A percentile compares a stretch with the other conserved stretches of the same genome.
Conservation (phyloP, 1,140 invertebrate genomes). For the Melipona quadrifasciata region DNA sequence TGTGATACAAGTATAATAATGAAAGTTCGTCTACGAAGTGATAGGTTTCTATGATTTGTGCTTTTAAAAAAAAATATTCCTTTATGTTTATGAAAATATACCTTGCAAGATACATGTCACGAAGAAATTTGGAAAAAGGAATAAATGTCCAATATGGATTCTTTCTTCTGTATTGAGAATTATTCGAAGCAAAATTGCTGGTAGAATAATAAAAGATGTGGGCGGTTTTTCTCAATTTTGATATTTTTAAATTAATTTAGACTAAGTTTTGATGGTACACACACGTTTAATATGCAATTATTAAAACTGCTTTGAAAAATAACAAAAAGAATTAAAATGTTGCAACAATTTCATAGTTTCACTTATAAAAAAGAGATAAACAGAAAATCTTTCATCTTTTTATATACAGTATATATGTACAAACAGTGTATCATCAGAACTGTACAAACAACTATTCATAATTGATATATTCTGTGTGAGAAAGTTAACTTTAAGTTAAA, state of each 20-base stretch:
- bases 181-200: too few relatives aligned
- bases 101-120: too few relatives aligned
- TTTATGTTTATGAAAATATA: too few relatives aligned
- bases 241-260: constrained; percentile 25
- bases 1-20: too few relatives aligned
- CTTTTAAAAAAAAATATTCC: too few relatives aligned
- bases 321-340: neutral
- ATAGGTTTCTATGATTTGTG: too few relatives aligned
- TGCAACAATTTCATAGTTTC: constrained; percentile 4
- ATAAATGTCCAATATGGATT: too few relatives aligned
- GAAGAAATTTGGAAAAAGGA: too few relatives aligned
- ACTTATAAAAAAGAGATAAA: neutral
- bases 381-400: neutral
- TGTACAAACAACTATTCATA: constrained; percentile 40
- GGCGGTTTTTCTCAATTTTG: too few relatives aligned
- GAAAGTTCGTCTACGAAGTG: too few relatives aligned
- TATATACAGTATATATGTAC: constrained; percentile 32
- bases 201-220: too few relatives aligned
- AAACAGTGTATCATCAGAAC: constrained; percentile 23
- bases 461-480: neutral
- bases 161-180: too few relatives aligned
- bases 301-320: constrained; percentile 10
- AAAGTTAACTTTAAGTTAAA: constrained; percentile 14
- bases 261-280: constrained; percentile 30
- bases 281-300: neutral